phyloP scores from a whole-genome alignment of 1,140 invertebrate genomes.

The Lasioglossum albipes region DNA sequence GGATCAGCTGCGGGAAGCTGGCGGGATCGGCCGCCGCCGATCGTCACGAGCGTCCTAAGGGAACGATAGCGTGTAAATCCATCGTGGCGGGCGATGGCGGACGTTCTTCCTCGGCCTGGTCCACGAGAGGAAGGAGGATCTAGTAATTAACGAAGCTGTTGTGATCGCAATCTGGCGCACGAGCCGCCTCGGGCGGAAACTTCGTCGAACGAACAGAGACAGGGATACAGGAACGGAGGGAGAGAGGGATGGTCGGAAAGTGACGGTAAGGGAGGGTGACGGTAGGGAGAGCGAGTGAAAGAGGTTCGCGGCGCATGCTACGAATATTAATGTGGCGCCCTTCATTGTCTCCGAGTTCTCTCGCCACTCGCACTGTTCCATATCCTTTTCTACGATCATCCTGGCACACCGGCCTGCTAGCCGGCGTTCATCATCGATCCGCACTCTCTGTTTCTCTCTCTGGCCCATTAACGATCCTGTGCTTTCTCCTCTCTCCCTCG shows the following conservation, averaged over 20 bases:
- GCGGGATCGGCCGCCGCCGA: slow-evolving; percentile 1
- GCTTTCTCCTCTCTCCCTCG: background rate
- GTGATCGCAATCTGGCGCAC: slow-evolving; percentile 71
- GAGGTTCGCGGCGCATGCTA: slow-evolving; percentile 41
- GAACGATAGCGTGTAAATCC: slow-evolving; percentile 19
- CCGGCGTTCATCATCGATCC: too few species aligned
- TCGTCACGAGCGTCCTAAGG: slow-evolving; percentile 45
- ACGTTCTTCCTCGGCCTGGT: background rate
- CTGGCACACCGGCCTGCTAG: slow-evolving; percentile 22
- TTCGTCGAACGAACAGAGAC: background rate
- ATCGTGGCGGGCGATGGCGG: slow-evolving; percentile 3
- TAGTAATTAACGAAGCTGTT: slow-evolving; percentile 74
- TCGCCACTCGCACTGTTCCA: slow-evolving; percentile 21
- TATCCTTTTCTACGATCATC: slow-evolving; percentile 43
- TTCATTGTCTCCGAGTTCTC: slow-evolving; percentile 63
- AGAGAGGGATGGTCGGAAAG: background rate
- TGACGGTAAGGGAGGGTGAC: slow-evolving; percentile 5
- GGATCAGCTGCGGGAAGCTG: slow-evolving; percentile 40
- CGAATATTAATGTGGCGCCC: slow-evolving; percentile 69
- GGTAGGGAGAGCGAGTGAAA: background rate
- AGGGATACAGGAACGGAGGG: background rate
- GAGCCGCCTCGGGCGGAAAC: slow-evolving; percentile 63
- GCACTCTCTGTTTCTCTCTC: background rate
- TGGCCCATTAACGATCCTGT: background rate
- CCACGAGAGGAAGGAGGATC: slow-evolving; percentile 53